Evolutionary conservation across 2,113 vertebrate genomes (phyloP), one percentile per base, ranked within the genome.

Genomic region (Arizona elegans): DNA sequence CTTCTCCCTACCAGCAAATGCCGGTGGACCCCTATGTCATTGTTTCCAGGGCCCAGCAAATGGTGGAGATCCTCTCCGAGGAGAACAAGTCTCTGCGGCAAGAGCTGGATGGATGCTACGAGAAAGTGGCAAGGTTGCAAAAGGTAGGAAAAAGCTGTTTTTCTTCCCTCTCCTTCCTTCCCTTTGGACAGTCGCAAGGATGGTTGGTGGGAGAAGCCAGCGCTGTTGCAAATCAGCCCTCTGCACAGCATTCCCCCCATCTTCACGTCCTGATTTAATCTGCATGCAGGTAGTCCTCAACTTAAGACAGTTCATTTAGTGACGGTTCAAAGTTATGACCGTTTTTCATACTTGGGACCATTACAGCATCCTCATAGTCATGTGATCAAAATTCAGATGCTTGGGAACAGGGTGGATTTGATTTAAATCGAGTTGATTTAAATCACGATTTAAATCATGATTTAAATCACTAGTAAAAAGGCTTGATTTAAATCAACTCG

Each of bases 101-200:
- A 95, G 99, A 99, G 95, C 98, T 99, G 96, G 99, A 99, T 93
- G 97, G 97, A 43, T 99, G 98, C 94, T 98, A 98, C 0, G 99
- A 99, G 95, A 99, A 99, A 86, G 99, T 99, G 92, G 98, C 98
- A 4, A 99, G 99, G 95, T 95, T 99, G 88, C 99, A 99, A 91
- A 99, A 99, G 98, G 99, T 99, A 97, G 89, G 97, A 3, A 3
- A 93, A 93, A 10, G 0, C 65, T 65, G 0, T 2, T 8, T 85
- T 13, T 10, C 53, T 56, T 11, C 1, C 23, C 24, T 52, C 15
- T n/a, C 43, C 43, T 43, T 47, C 43, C 43, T 29, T 33, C 7
- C 59, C 9, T 26, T 52, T 6, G 6, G 23, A 24, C 23, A 3
- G 5, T 43, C 38, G 8, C 43, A 86, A 23, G 85, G 43, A 12